Evolutionary conservation across 1,140 invertebrate genomes (phyloP).

Genomic region (Pristionchus pacificus): DNA sequence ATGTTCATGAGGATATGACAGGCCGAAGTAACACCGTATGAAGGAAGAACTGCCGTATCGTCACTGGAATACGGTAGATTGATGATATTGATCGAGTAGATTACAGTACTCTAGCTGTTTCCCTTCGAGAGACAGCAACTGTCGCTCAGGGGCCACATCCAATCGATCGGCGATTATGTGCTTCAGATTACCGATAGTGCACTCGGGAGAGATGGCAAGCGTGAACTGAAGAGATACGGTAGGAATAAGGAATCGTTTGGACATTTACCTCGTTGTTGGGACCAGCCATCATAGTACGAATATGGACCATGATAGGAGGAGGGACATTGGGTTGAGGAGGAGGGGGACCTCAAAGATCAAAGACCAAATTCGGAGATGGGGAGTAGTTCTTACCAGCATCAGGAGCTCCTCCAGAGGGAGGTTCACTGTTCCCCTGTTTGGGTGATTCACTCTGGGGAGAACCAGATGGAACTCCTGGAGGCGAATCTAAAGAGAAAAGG

Average conservation of each 20-base stretch:
- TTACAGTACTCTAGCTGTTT: neutral
- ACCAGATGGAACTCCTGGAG: too few species aligned
- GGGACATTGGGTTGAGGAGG: neutral
- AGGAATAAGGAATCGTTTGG: neutral
- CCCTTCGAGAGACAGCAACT: neutral
- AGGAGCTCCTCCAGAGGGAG: too few species aligned
- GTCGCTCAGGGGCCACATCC: neutral
- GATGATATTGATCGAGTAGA: neutral
- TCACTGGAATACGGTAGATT: neutral
- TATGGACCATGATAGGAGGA: neutral
- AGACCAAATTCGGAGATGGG: too few species aligned
- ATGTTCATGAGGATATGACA: neutral
- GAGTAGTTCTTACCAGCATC: too few species aligned
- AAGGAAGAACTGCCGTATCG: neutral
- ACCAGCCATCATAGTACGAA: neutral
- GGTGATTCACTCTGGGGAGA: too few species aligned
- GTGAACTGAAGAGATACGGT: neutral
- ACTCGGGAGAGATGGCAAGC: neutral
- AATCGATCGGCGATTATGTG: neutral
- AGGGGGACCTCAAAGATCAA: neutral
- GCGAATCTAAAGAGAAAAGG: too few species aligned
- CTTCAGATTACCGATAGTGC: neutral
- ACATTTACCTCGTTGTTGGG: neutral
- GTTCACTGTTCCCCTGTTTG: too few species aligned
- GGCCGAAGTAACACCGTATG: neutral